These are phyloP conservation scores for Tholera decimalis DNA, from an alignment of 2,888 invertebrate species.

Conservation along the genomic window DNA sequence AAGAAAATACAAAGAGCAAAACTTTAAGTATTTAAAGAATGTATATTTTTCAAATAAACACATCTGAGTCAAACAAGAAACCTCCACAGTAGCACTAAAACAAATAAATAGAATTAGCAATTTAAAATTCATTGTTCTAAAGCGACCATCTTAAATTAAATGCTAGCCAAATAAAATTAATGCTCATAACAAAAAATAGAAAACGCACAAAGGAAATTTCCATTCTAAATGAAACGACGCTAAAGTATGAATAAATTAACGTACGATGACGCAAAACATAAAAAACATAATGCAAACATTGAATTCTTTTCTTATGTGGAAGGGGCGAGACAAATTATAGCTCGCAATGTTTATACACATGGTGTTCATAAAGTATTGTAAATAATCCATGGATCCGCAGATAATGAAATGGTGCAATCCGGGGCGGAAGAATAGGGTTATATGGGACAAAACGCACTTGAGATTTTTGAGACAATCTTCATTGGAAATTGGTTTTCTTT, in stretches of 20 bases:
- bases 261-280: conserved; percentile 27
- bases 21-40: background rate
- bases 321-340: conserved; percentile 47
- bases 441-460: conserved; percentile 19
- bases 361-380: conserved; percentile 46
- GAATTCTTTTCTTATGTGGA: conserved; percentile 39
- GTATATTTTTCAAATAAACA: background rate
- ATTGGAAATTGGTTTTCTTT: conserved; percentile 38
- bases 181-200: conserved; percentile 35
- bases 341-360: conserved; percentile 52
- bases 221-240: conserved; percentile 53
- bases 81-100: background rate
- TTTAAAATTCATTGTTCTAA: conserved; percentile 19
- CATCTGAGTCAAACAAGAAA: conserved; percentile 13
- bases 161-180: conserved; percentile 34
- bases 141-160: conserved; percentile 34
- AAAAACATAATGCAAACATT: conserved; percentile 38
- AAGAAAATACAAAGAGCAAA: background rate
- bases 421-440: conserved; percentile 13
- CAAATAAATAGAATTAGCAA: conserved; percentile 11
- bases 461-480: conserved; percentile 28
- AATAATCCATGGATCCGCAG: conserved; percentile 39
- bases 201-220: conserved; percentile 44
- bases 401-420: conserved; percentile 49
- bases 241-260: conserved; percentile 55